These are phyloP conservation scores for Pipistrellus kuhlii DNA, from an alignment of 2,797 vertebrate genomes.

Conservation along the genomic window DNA sequence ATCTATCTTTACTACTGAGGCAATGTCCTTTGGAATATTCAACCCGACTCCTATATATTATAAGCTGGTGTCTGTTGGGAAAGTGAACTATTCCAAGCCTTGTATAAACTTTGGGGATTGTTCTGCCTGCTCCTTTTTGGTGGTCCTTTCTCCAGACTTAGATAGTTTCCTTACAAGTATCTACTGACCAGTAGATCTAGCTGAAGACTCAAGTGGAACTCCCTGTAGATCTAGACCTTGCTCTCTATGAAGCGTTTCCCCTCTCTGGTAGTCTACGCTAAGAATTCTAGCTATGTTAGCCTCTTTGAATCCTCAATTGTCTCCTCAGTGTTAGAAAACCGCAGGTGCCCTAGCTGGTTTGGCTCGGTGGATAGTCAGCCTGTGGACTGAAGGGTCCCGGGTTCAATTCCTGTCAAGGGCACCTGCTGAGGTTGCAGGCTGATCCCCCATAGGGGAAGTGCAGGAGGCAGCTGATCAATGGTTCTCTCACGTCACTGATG, in stretches of 20 bases:
- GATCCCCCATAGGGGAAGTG: background rate
- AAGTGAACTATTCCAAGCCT: constrained; percentile 9
- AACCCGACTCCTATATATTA: background rate
- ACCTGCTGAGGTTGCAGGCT: background rate
- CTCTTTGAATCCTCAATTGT: background rate
- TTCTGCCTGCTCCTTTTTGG: background rate
- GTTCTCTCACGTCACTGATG: background rate
- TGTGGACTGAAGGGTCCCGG: too few species aligned
- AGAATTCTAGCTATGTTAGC: background rate
- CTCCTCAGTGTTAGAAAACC: background rate
- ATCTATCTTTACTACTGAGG: background rate
- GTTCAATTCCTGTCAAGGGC: background rate
- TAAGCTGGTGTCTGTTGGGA: background rate
- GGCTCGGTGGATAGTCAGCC: background rate
- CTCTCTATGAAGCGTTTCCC: background rate
- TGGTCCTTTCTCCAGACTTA: background rate
- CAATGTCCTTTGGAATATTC: background rate
- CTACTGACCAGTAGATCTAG: background rate
- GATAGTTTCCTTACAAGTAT: background rate
- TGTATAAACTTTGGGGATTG: background rate
- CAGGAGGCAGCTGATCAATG: background rate
- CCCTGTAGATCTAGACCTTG: background rate
- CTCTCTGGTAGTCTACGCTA: background rate
- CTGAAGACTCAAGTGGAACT: constrained; percentile 4
- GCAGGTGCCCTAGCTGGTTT: background rate